Percentiles rank a stretch among this genome's conserved stretches.
Evolutionary conservation across 2,797 vertebrate species (phyloP).

Genomic region (Lemur catta): DNA sequence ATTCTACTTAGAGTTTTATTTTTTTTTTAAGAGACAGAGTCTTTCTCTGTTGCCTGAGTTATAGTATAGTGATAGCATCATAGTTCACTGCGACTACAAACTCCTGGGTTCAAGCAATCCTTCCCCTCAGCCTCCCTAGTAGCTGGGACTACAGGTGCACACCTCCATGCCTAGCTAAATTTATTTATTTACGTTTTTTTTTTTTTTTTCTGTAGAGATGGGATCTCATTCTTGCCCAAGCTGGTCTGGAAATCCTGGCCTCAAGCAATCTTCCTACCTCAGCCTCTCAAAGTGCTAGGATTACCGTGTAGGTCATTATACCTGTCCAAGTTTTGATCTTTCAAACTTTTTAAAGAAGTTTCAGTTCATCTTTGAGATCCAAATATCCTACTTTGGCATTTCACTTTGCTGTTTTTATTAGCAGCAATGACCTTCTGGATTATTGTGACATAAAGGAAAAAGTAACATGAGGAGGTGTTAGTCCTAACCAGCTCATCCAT

Average conservation of each 20-base stretch:
- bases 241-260: too few species aligned
- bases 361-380: background rate
- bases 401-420: background rate
- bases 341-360: background rate
- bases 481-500: background rate
- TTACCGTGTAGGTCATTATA: too few species aligned
- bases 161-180: background rate
- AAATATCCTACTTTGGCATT: background rate
- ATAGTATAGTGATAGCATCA: background rate
- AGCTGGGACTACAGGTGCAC: background rate
- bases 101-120: background rate
- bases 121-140: background rate
- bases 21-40: background rate
- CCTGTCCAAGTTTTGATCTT: background rate
- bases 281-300: too few species aligned
- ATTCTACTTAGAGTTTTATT: background rate
- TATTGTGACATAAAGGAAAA: background rate
- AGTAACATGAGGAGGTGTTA: background rate
- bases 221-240: too few species aligned
- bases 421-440: background rate
- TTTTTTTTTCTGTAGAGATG: background rate
- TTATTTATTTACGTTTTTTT: too few species aligned
- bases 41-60: background rate
- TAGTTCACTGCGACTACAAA: background rate
- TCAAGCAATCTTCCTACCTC: too few species aligned